Evolutionary conservation across 2,888 invertebrate species (phyloP), one percentile per base, ranked within the genome.

Genomic region (Pteria penguin): DNA sequence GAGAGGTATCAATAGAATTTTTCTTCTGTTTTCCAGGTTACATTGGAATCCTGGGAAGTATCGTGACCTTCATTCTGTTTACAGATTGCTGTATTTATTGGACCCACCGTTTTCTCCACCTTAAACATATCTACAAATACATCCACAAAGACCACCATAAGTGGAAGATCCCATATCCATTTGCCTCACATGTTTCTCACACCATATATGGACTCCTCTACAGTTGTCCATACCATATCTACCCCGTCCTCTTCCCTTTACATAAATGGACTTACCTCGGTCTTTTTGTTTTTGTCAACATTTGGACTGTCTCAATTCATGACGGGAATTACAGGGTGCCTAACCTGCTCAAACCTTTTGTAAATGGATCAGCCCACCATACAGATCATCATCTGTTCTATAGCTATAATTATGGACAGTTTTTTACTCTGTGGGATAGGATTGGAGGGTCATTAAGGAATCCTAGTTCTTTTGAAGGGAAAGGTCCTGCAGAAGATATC

Each of bases 281-380:
- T 14, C 87, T 93, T 76, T 93, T 93, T 80, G 76, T 93, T 3
- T 89, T 91, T 76, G 93, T 93, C 70, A 93, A 93, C 80, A 79
- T 93, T 74, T 93, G 93, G 93, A 93, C 93, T 0, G 92, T 93
- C n/a, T 93, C 93, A 14, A 93, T 93, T 66, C 93, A 93, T 76
- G 93, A 93, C 72, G 93, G 92, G 1, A 89, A 92, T 75, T 91
- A 87, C 86, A 76, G 90, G 33, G 92, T 93, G n/a, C 93, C 92
- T 2, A 81, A 86, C 4, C 0, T 84, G 0, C 77, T 93, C 1
- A 87, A 91, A 77, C 90, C 90, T 0, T 69, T 91, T 29, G 81
- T 93, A 52, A 93, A 93, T 84, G 93, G 93, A 26, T 89, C 92
- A 2, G 93, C 93, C 22, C 93, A 93, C 85, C 93, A 93, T 82